phyloP scores from a whole-genome alignment of 2,797 vertebrate genomes.

The Craterocephalus amniculus region DNA sequence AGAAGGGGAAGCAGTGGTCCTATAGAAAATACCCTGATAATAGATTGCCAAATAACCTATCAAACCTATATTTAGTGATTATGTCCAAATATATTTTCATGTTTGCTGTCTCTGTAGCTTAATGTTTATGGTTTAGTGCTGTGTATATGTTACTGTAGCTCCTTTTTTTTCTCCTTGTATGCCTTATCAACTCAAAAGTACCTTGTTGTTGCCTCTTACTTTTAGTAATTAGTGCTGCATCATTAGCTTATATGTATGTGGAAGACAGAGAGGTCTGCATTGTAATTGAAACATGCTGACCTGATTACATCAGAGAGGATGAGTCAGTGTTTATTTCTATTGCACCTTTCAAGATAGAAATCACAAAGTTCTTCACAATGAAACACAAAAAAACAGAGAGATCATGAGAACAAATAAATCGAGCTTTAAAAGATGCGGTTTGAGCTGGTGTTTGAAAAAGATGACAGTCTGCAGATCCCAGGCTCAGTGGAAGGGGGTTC shows the following conservation, averaged over 20 bases:
- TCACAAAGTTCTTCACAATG: too few relatives aligned
- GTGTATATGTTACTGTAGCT: not conserved
- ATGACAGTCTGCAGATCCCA: too few relatives aligned
- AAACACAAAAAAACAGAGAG: too few relatives aligned
- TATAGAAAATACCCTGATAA: too few relatives aligned
- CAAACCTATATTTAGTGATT: constrained; percentile 5
- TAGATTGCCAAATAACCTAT: not conserved
- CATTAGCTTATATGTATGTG: constrained; percentile 6
- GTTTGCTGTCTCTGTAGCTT: not conserved
- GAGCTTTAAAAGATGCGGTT: too few relatives aligned
- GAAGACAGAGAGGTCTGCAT: constrained; percentile 3
- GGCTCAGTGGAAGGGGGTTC: too few relatives aligned
- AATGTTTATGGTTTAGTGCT: constrained; percentile 2
- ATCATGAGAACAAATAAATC: too few relatives aligned
- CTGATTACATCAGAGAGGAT: not conserved
- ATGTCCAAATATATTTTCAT: too few relatives aligned
- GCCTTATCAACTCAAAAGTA: constrained; percentile 11
- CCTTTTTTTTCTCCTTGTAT: constrained; percentile 3
- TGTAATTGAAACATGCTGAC: not conserved
- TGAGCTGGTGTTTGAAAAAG: too few relatives aligned
- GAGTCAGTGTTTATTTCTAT: too few relatives aligned
- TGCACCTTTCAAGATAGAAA: too few relatives aligned
- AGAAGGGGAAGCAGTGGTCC: too few relatives aligned
- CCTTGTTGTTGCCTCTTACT: constrained; percentile 3
- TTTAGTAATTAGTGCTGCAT: constrained; percentile 17